Base-by-base conservation (phyloP, 2,797 vertebrate species). In the Loris lydekkerianus region DNA sequence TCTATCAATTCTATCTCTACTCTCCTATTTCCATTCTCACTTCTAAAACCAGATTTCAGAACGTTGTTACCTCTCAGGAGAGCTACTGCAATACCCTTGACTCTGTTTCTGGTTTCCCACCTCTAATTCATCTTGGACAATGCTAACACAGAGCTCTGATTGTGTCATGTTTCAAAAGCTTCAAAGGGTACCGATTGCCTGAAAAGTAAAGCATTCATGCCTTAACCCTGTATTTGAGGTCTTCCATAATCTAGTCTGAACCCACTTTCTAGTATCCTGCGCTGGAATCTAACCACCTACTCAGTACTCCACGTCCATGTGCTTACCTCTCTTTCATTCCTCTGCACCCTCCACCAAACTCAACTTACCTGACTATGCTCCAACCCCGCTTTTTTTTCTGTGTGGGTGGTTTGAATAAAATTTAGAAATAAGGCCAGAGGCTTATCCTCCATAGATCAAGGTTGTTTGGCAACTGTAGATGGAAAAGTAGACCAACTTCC, bases 401-500 rank as follows among this genome's bases (percentile, higher is more conserved):
- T 34, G n/a, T 60, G 9, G 31, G 29, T 75, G 7, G 34, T n/a
- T 1, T 27, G 31, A 67, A 49, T 53, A 21, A 72, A 53, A 58
- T 61, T 84, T 75, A 93, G 20, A 83, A 72, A n/a, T 15, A 61
- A 81, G n/a, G 31, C n/a, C n/a, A 53, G 46, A 60, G 43, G 1
- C 46, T 37, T 60, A 11, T 53, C 13, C 8, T 53, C 29, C 60
- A 21, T 27, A 85, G 10, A 56, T 61, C 2, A 63, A 31, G 5
- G 13, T 7, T 53, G 27, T 60, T 63, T 69, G 93, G 58, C 58
- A 56, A 20, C 18, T 2, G 7, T 37, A 49, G 94, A 72, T 87
- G 63, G 65, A 91, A 96, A 72, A 34, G 73, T 60, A 76, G 75
- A 56, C 29, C 29, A 49, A 5, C 60, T 60, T 67, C 29, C 69